phyloP scores from a whole-genome alignment of 2,797 vertebrate species.

The Diplodus puntazzo region DNA sequence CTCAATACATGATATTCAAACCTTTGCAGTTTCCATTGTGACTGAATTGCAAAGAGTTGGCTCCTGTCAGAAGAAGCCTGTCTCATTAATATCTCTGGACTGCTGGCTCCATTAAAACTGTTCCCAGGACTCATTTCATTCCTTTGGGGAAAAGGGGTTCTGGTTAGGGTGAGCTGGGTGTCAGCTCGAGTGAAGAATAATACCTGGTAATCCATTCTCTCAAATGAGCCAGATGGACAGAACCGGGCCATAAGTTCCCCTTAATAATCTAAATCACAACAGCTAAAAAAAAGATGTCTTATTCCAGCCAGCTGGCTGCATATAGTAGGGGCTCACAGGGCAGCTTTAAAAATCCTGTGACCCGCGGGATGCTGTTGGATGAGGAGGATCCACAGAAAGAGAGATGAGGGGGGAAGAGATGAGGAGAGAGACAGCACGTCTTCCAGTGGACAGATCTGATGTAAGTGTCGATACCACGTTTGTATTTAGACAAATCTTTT shows the following conservation, averaged over 20 bases:
- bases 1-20: neutral
- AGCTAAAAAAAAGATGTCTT: slow-evolving; percentile 51
- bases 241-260: slow-evolving; percentile 42
- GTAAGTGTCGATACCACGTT: too few relatives aligned
- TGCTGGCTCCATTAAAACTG: slow-evolving; percentile 5
- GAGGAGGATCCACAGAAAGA: slow-evolving; percentile 5
- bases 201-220: slow-evolving; percentile 34
- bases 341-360: slow-evolving; percentile 36
- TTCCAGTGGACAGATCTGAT: too few relatives aligned
- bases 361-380: slow-evolving; percentile 21
- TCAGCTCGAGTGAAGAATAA: slow-evolving; percentile 24
- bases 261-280: slow-evolving; percentile 63
- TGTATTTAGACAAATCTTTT: too few relatives aligned
- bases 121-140: neutral
- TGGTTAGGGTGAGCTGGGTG: slow-evolving; percentile 4
- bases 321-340: slow-evolving; percentile 2
- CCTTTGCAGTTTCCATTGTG: neutral
- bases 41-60: neutral
- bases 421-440: neutral
- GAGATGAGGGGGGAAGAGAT: neutral
- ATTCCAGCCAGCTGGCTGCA: slow-evolving; percentile 63
- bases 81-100: neutral
- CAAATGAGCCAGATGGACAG: slow-evolving; percentile 52
- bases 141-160: neutral
- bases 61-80: neutral